phyloP scores from a whole-genome alignment of 2,113 vertebrate species.

The Callorhinus ursinus region DNA sequence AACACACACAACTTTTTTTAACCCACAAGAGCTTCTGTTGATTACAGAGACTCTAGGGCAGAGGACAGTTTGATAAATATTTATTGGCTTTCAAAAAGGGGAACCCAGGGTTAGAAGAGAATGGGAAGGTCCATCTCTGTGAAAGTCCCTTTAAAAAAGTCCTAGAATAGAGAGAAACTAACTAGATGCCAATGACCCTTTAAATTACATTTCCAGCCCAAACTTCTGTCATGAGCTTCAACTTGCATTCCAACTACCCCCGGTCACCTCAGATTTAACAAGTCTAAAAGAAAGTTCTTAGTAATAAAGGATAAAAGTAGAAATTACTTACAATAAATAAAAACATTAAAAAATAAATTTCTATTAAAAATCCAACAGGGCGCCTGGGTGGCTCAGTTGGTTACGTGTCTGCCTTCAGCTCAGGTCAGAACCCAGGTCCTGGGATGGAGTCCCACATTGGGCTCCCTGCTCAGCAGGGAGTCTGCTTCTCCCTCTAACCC shows the following conservation, averaged over 20 bases:
- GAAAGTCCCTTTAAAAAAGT: neutral
- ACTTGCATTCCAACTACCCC: neutral
- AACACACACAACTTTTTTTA: neutral
- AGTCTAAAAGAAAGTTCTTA: neutral
- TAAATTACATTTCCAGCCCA: neutral
- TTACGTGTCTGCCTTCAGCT: neutral
- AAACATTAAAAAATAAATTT: constrained; percentile 13
- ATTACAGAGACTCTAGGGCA: neutral
- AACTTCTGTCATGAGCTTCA: neutral
- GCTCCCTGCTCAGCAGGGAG: neutral
- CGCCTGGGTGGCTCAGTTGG: neutral
- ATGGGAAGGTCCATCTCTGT: neutral
- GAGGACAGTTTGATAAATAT: neutral
- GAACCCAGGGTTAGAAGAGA: neutral
- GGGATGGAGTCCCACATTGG: neutral
- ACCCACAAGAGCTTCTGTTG: neutral
- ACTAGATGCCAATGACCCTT: neutral
- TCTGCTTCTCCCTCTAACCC: no score
- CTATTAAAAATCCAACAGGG: neutral
- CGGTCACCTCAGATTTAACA: neutral
- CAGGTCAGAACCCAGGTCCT: neutral
- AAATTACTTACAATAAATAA: constrained; percentile 4
- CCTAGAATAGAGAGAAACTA: neutral
- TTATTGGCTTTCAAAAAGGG: neutral
- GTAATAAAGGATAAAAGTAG: constrained; percentile 8